Base-by-base conservation (phyloP, 2,797 vertebrate genomes). In the Enteromius treurensis region DNA sequence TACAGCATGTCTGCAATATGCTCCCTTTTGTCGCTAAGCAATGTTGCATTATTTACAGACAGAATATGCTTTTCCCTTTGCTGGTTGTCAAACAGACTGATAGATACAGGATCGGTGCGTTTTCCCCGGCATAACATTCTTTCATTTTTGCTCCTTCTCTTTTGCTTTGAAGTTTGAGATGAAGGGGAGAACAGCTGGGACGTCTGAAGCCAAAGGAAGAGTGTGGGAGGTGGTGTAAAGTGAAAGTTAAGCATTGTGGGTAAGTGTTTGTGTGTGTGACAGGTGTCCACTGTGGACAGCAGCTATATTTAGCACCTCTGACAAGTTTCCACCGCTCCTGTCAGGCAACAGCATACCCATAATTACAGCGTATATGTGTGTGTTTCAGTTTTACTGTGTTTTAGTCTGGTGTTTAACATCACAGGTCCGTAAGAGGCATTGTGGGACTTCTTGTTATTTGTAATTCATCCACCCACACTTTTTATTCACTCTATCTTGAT, bases 161-260 rank as follows among this genome's bases (percentile, higher is more conserved):
- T 64, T 42, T 26, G 13, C 80, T 81, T 74, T 81, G 80, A 81
- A 74, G 80, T 75, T 49, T 26, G 70, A 74, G 70, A 75, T 76
- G 71, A 76, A 82, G 55, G 21, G 58, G 19, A 65, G 29, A 76
- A 82, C 80, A 82, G 71, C 80, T 82, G 80, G 58, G 58, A 34
- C 15, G 42, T 64, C 80, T 81, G 60, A 76, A 67, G 34, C 80
- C 71, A 76, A 67, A 32, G 62, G n/a, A 76, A 76, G 60, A 45
- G 80, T 82, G 71, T 76, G 34, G 60, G 70, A 82, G 70, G 58
- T 67, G 70, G 58, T n/a, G 42, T 65, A 81, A 74, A 74, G 58
- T 74, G 71, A 82, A 82, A 82, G 80, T 82, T 55, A 82, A 76
- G 71, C 80, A 82, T 82, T 82, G 80, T 82, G 80, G 58, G 80